Base-by-base conservation (phyloP, 2,113 vertebrate species). In the Malurus cyaneus region DNA sequence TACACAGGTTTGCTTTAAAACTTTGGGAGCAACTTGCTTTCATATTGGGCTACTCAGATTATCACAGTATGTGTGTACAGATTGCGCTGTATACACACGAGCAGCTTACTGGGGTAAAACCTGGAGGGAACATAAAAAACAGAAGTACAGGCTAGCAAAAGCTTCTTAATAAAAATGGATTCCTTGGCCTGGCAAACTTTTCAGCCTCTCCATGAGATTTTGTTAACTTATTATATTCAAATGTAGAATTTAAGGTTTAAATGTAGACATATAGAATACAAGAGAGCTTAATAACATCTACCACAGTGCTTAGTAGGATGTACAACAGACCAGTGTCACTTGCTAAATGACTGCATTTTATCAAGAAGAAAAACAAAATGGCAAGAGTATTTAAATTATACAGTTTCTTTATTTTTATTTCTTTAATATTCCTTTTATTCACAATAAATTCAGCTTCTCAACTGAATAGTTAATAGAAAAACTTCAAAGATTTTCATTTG, bases 1-100 rank as follows among this genome's bases (percentile, higher is more conserved):
- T 99, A 57, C 99, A 99, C 97, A 99, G 99, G 99, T 99, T 92
- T 96, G 97, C 70, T 94, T 74, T 71, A 72, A 77, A 77, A 47
- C 10, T 29, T 67, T 41, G 54, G 74, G 66, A 86, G 42, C 18
- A 14, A 14, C 41, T 84, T 61, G 25, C 13, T 7, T 79, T 70
- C 14, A 53, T 1, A 0, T 26, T 73, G 31, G 17, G 47, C 15
- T 84, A 3, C 9, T 26, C 2, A 31, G 41, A 31, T 78, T 92
- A 69, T 41, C 29, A 23, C n/a, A 47, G 1, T 8, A 8, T 39
- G 4, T 14, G 11, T 24, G 12, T 54, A 17, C 26, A 44, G 19
- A 53, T 71, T 78, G 73, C 32, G 80, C 67, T 1, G 2, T 57
- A 16, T 32, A 39, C 25, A 13, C 11, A 2, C 18, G 41, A 44